Evolutionary conservation across 37 sponge, comb jelly and placozoan genomes (phyloP).

Genomic region (Dysidea cf. avara): DNA sequence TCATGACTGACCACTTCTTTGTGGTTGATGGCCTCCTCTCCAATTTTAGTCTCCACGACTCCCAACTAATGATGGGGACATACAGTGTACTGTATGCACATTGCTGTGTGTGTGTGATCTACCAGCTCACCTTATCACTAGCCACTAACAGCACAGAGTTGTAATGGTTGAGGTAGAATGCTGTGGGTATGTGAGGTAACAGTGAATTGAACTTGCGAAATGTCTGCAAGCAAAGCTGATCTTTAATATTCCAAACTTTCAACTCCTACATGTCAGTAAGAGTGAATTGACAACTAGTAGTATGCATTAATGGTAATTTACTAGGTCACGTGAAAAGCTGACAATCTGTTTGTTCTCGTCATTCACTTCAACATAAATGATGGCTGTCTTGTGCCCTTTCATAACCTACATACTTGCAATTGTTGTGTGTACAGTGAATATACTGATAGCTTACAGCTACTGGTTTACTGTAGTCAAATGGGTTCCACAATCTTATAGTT

Average conservation of each 20-base stretch:
- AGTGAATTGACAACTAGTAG: not conserved
- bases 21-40: conserved; percentile 7
- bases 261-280: conserved; percentile 45
- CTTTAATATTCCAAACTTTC: conserved; percentile 83
- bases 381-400: conserved; percentile 77
- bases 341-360: conserved; percentile 55
- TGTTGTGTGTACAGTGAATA: not conserved
- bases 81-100: not conserved
- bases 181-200: conserved; percentile 57
- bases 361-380: conserved; percentile 74
- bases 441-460: conserved; percentile 48
- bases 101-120: not conserved
- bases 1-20: conserved; percentile 68
- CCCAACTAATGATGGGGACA: conserved; percentile 22
- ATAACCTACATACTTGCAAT: conserved; percentile 33
- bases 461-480: conserved; percentile 77
- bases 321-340: conserved; percentile 86
- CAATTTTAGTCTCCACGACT: conserved; percentile 37
- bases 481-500: conserved; percentile 84
- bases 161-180: conserved; percentile 64
- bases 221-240: conserved; percentile 89
- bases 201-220: conserved; percentile 46
- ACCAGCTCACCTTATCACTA: conserved; percentile 48
- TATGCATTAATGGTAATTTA: conserved; percentile 6
- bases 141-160: conserved; percentile 70